Conservation (phyloP, 2,113 vertebrate species). For the Cynopterus brachyotis region DNA sequence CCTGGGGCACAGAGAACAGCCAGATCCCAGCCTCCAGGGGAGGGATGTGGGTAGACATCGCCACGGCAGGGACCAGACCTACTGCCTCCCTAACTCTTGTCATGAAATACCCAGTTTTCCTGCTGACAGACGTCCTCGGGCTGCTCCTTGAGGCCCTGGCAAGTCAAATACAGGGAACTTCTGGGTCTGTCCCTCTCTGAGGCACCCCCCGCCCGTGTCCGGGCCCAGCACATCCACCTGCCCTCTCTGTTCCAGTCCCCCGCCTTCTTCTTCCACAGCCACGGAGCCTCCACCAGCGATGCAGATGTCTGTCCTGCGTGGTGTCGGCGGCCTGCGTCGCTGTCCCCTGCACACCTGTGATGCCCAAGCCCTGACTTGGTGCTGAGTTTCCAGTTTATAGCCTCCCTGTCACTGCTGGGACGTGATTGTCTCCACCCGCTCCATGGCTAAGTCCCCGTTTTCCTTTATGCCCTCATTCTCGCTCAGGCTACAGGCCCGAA, state of each 20-base stretch:
- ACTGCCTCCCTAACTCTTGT: neutral
- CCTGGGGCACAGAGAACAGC: neutral
- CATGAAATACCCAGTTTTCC: neutral
- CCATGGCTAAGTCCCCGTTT: no score
- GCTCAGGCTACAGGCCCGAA: neutral
- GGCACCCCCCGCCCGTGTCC: fast-evolving
- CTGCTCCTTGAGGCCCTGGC: neutral
- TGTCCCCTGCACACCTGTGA: neutral
- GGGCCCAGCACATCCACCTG: no score
- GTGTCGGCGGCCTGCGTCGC: fast-evolving
- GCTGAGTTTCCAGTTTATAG: neutral
- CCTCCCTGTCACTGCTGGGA: no score
- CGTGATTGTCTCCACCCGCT: neutral
- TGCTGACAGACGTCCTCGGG: neutral
- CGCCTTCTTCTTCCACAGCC: fast-evolving
- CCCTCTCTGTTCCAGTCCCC: neutral
- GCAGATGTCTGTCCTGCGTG: neutral
- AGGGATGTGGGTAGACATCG: neutral
- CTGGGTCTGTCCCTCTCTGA: neutral
- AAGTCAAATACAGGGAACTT: neutral
- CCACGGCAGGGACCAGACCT: no score
- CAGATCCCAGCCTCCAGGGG: neutral
- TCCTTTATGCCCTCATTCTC: neutral
- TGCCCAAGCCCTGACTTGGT: neutral
- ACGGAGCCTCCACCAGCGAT: neutral